Evolutionary conservation across 2,113 vertebrate genomes (phyloP).

Genomic region (Gallinago undulata): DNA sequence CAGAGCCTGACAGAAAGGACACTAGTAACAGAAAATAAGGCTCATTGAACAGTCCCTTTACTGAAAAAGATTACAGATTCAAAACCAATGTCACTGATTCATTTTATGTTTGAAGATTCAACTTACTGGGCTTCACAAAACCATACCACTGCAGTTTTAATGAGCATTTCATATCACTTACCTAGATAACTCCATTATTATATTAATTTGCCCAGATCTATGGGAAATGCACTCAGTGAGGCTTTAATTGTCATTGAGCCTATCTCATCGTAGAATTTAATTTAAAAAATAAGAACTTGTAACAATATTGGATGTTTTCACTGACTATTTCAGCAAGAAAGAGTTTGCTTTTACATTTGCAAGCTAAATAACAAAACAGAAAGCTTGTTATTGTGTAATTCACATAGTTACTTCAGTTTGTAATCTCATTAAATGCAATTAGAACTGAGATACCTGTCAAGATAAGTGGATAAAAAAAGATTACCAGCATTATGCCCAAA

Average conservation of each 20-base stretch:
- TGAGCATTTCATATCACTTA: background rate
- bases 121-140: background rate
- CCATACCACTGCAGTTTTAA: background rate
- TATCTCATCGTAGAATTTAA: background rate
- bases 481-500: background rate
- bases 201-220: background rate
- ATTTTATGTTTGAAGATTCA: background rate
- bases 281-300: background rate
- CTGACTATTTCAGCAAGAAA: background rate
- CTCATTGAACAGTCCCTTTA: background rate
- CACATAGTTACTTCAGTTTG: background rate
- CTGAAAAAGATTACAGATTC: background rate
- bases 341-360: background rate
- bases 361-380: background rate
- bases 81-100: background rate
- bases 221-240: background rate
- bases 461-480: background rate
- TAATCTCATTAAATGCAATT: conserved; percentile 5
- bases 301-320: background rate
- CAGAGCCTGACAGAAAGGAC: background rate
- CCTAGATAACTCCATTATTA: background rate
- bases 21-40: background rate
- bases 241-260: background rate
- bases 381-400: background rate
- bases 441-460: conserved; percentile 19